Conservation (phyloP, 2,113 vertebrate species). For the Scomber colias region DNA sequence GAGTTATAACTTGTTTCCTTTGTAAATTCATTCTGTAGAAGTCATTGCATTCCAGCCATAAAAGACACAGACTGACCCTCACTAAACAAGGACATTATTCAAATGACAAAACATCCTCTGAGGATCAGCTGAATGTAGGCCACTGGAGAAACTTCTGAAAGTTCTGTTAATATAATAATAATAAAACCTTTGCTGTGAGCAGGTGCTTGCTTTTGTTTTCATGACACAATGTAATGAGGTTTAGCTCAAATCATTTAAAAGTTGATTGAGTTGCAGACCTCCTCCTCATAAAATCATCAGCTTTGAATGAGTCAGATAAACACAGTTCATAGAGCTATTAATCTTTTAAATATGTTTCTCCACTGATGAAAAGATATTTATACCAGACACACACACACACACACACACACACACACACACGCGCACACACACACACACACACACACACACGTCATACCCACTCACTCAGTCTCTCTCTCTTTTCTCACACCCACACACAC, state of each 20-base stretch:
- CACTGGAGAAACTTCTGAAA: not conserved
- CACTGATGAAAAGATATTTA: conserved; percentile 43
- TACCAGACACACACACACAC: conserved; percentile 34
- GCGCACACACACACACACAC: no score
- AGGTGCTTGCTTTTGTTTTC: conserved; percentile 5
- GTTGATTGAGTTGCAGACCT: not conserved
- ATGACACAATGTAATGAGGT: conserved; percentile 1
- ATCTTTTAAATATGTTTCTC: conserved; percentile 42
- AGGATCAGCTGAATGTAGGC: not conserved
- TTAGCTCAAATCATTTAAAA: conserved; percentile 22
- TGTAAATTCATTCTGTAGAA: conserved; percentile 3
- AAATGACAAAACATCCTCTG: conserved; percentile 2
- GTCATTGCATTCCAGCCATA: conserved; percentile 10
- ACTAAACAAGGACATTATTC: conserved; percentile 8
- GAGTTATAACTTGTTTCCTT: conserved; percentile 10
- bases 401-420: conserved; percentile 1
- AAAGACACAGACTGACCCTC: conserved; percentile 3
- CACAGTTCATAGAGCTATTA: conserved; percentile 48
- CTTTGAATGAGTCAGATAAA: conserved; percentile 37
- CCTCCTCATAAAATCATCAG: conserved; percentile 50
- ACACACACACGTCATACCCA: no score
- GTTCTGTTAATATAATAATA: not conserved
- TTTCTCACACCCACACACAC: no score
- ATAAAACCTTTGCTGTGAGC: not conserved
- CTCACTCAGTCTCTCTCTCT: no score